phyloP scores from a whole-genome alignment of 1,140 invertebrate species.

The Pectinophora gossypiella region DNA sequence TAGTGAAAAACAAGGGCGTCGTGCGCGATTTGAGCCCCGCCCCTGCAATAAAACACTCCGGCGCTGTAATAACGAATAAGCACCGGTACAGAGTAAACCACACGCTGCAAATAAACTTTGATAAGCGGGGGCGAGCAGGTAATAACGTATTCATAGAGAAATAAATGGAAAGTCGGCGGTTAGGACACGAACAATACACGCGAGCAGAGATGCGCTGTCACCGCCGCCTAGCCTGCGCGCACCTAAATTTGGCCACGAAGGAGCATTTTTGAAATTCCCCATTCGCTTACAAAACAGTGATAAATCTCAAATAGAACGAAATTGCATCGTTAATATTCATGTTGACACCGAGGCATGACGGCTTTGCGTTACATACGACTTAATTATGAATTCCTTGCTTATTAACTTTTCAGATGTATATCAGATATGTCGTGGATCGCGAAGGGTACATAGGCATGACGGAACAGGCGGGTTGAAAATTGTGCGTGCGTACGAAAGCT shows the following conservation, averaged over 20 bases:
- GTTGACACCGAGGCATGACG: constrained; percentile 29
- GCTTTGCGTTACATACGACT: constrained; percentile 21
- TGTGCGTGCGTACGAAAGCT: constrained; percentile 41
- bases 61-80: constrained; percentile 73
- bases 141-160: constrained; percentile 76
- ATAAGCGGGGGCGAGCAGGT: constrained; percentile 73
- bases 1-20: constrained; percentile 65
- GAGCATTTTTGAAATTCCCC: constrained; percentile 59
- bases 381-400: constrained; percentile 52
- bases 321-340: constrained; percentile 69
- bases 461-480: constrained; percentile 25
- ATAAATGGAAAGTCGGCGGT: constrained; percentile 74
- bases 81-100: constrained; percentile 72
- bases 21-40: constrained; percentile 65
- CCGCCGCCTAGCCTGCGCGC: constrained; percentile 23
- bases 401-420: constrained; percentile 50
- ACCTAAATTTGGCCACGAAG: constrained; percentile 50
- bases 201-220: constrained; percentile 58
- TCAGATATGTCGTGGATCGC: constrained; percentile 27
- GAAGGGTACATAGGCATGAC: constrained; percentile 20
- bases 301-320: constrained; percentile 56
- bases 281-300: constrained; percentile 43
- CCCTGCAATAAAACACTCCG: constrained; percentile 72
- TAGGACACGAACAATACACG: constrained; percentile 69
- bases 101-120: constrained; percentile 75